Percentiles rank a stretch among this genome's conserved stretches.
phyloP scores from a whole-genome alignment of 2,888 invertebrate species.

The Andricus quercusramuli region DNA sequence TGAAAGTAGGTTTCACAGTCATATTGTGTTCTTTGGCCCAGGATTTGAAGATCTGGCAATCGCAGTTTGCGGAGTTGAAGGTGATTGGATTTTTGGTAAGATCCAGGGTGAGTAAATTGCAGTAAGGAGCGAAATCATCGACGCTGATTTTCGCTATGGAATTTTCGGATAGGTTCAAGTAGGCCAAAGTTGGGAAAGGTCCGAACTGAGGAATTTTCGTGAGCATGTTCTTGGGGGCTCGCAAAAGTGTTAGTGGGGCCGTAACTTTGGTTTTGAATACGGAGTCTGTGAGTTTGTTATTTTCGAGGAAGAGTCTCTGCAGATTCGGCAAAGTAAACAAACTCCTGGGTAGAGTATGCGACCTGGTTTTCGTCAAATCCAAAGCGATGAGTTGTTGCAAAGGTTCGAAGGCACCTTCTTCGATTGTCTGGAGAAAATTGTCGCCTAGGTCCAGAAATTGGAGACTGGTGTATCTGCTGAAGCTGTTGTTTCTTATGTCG shows the following conservation, averaged over 20 bases:
- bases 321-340: constrained; percentile 82
- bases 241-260: constrained; percentile 82
- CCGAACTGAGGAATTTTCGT: constrained; percentile 83
- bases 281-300: constrained; percentile 80
- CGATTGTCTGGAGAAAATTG: constrained; percentile 81
- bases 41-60: constrained; percentile 64
- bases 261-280: constrained; percentile 76
- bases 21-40: constrained; percentile 66
- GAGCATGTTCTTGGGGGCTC: constrained; percentile 83
- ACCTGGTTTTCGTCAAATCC: constrained; percentile 81
- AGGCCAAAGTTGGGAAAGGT: constrained; percentile 80
- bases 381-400: constrained; percentile 80
- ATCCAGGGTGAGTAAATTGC: constrained; percentile 82
- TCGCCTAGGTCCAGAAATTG: constrained; percentile 81
- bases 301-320: constrained; percentile 82
- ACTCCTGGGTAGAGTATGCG: constrained; percentile 79
- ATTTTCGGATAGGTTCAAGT: constrained; percentile 84
- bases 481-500: constrained; percentile 79
- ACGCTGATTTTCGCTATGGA: constrained; percentile 79
- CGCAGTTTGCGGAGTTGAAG: constrained; percentile 63
- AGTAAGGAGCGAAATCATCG: constrained; percentile 82
- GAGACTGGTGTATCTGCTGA: constrained; percentile 80
- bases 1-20: constrained; percentile 53
- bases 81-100: constrained; percentile 68
- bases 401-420: constrained; percentile 80